These are phyloP conservation scores for Phoeniculus purpureus DNA, from an alignment of 2,797 vertebrate genomes.

Conservation along the genomic window DNA sequence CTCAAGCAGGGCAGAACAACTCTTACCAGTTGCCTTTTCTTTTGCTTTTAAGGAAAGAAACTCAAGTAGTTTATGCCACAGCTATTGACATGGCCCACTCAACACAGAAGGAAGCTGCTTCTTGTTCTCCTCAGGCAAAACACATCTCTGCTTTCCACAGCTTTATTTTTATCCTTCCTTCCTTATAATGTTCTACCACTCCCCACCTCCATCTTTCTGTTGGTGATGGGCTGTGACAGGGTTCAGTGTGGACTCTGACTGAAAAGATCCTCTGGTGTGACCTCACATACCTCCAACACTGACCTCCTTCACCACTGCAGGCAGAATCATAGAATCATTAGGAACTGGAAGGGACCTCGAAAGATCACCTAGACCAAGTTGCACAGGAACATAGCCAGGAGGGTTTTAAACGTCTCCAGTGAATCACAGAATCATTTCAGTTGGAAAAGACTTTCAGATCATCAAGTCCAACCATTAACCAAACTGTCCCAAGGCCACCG, in stretches of 20 bases:
- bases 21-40: neutral
- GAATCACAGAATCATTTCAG: too few relatives aligned
- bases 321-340: neutral
- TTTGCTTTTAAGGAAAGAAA: conserved; percentile 43
- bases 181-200: neutral
- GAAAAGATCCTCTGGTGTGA: neutral
- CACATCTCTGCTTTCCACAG: neutral
- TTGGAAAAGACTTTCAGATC: too few relatives aligned
- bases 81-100: neutral
- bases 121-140: neutral
- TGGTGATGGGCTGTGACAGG: neutral
- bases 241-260: neutral
- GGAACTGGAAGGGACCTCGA: too few relatives aligned
- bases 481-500: too few relatives aligned
- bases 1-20: neutral
- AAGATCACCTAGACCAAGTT: too few relatives aligned
- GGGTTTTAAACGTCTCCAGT: too few relatives aligned
- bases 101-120: neutral
- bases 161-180: neutral
- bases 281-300: neutral
- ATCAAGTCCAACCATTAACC: too few relatives aligned
- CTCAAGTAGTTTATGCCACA: neutral
- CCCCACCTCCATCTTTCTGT: neutral
- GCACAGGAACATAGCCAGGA: too few relatives aligned
- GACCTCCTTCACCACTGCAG: neutral